A percentile compares a stretch with the other conserved stretches of the same genome.
phyloP scores from a whole-genome alignment of 2,888 invertebrate species.

The Eurois occulta region DNA sequence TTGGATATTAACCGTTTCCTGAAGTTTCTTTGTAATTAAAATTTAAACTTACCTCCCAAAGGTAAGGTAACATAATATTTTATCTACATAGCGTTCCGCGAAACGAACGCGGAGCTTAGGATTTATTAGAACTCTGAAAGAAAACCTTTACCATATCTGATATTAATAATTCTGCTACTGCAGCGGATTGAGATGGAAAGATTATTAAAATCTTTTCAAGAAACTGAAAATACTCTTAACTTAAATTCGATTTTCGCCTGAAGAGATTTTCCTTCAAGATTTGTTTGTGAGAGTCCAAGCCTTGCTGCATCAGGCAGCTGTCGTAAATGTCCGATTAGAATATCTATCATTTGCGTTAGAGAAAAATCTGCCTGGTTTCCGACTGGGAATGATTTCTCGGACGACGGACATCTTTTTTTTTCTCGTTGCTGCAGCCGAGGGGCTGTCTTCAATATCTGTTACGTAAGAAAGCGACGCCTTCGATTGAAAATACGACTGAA shows the following conservation, averaged over 20 bases:
- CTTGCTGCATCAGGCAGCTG: not conserved
- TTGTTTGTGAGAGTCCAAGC: not conserved
- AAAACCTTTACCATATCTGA: not conserved
- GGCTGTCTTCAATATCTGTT: not conserved
- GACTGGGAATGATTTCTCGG: slow-evolving; percentile 3
- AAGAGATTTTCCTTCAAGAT: too few relatives aligned
- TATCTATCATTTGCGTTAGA: not conserved
- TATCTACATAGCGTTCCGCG: not conserved
- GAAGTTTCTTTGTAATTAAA: slow-evolving; percentile 21
- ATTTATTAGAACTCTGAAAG: not conserved
- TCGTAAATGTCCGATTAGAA: not conserved
- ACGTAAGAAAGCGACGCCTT: not conserved
- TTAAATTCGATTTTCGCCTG: not conserved
- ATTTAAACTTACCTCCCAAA: slow-evolving; percentile 2
- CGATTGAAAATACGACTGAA: not conserved
- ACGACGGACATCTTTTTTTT: not conserved
- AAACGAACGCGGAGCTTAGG: not conserved
- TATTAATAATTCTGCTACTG: not conserved
- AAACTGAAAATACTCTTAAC: not conserved
- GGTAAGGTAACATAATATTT: slow-evolving; percentile 10
- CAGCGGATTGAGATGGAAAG: too few relatives aligned
- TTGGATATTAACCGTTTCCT: slow-evolving; percentile 17
- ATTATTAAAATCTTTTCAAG: slow-evolving; percentile 4
- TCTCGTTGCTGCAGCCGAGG: not conserved
- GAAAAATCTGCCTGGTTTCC: not conserved